These are phyloP conservation scores for Lycocerus yunnanus DNA, from an alignment of 2,888 invertebrate genomes.

Conservation along the genomic window DNA sequence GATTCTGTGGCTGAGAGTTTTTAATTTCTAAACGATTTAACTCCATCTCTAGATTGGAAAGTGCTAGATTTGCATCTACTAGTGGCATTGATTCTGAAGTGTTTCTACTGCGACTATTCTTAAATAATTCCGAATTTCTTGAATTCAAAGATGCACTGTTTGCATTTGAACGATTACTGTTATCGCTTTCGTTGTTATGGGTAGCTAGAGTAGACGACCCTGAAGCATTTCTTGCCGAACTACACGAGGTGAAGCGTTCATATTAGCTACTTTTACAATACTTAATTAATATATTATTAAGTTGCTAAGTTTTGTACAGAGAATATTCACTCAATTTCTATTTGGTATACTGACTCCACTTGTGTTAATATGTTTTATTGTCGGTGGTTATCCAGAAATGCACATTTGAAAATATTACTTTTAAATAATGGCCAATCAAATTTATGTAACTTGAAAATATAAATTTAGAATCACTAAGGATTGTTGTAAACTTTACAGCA, in stretches of 20 bases:
- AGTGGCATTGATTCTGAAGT: conserved; percentile 4
- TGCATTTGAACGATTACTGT: neutral
- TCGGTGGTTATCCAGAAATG: no score
- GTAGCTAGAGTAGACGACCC: conserved; percentile 12
- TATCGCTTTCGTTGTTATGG: neutral
- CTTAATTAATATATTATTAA: no score
- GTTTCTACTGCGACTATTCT: neutral
- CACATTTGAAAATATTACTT: no score
- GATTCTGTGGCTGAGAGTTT: conserved; percentile 51
- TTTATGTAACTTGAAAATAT: no score
- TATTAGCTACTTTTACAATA: no score
- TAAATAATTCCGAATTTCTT: conserved; percentile 1
- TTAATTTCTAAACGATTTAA: conserved; percentile 34
- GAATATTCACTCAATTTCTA: no score
- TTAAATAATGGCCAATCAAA: no score
- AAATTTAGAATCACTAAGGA: no score
- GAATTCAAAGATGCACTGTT: neutral
- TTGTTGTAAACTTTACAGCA: no score
- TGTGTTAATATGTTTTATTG: no score
- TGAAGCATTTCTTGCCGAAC: neutral
- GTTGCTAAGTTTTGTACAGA: no score
- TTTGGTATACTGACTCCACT: no score
- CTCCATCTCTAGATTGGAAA: conserved; percentile 64
- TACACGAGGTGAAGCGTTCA: conserved; percentile 7
- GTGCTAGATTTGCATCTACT: conserved; percentile 33